A percentile compares a stretch with the other conserved stretches of the same genome.
phyloP scores from a whole-genome alignment of 2,797 vertebrate species.

The Tokudaia tokunoshimensis region DNA sequence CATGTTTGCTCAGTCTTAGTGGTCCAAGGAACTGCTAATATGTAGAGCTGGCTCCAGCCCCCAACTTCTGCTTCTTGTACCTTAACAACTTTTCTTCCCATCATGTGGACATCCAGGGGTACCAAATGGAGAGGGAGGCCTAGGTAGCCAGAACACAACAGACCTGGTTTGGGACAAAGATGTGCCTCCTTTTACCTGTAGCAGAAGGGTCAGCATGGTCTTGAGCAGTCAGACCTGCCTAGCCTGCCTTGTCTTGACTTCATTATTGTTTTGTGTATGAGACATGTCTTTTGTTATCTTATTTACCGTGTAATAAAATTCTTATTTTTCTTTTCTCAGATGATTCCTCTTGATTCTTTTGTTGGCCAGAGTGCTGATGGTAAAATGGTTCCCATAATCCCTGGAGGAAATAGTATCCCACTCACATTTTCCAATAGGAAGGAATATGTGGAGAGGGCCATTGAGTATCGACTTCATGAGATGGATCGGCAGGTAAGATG shows the following conservation, averaged over 20 bases:
- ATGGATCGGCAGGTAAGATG: slow-evolving; percentile 91
- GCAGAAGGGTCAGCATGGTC: background rate
- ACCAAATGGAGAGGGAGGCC: background rate
- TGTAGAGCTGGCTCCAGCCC: background rate
- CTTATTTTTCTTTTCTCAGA: slow-evolving; percentile 84
- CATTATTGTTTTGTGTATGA: background rate
- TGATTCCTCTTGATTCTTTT: slow-evolving; percentile 94
- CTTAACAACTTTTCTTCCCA: background rate
- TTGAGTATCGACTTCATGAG: slow-evolving; percentile 92
- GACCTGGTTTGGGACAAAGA: background rate
- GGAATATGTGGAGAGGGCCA: slow-evolving; percentile 92
- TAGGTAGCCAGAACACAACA: background rate
- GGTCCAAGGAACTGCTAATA: background rate
- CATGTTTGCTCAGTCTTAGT: background rate
- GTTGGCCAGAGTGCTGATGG: slow-evolving; percentile 93
- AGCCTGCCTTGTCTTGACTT: background rate
- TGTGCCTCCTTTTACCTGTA: background rate
- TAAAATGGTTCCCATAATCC: slow-evolving; percentile 93
- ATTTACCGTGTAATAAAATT: slow-evolving; percentile 14
- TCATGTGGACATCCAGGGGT: background rate
- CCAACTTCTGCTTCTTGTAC: background rate
- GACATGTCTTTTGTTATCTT: slow-evolving; percentile 4
- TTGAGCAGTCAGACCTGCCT: background rate
- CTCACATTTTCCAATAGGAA: slow-evolving; percentile 93
- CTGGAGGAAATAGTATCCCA: slow-evolving; percentile 93